These are phyloP conservation scores for Drosophila suzukii DNA, from an alignment of 1,140 invertebrate species.

Conservation along the genomic window DNA sequence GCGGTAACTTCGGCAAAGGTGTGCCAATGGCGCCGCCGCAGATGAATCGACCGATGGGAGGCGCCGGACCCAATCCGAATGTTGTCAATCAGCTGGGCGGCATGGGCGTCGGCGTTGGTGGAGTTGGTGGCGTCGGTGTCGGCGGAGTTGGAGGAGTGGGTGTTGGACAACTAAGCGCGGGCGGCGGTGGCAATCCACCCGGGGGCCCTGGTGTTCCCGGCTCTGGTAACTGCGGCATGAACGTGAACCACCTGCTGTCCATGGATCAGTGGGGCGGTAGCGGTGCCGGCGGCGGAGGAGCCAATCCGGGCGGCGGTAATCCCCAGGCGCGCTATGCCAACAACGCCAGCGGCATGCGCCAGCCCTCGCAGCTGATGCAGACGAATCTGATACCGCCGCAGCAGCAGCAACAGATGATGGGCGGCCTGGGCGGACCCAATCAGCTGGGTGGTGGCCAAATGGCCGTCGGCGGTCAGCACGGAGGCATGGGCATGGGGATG, in stretches of 20 bases:
- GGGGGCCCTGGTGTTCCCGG: constrained; percentile 39
- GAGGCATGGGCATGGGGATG: constrained; percentile 67
- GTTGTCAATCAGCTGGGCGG: constrained; percentile 61
- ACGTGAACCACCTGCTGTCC: constrained; percentile 86
- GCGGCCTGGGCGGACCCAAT: constrained; percentile 57
- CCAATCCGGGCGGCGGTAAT: constrained; percentile 30
- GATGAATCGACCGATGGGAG: constrained; percentile 86
- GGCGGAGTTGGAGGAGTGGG: constrained; percentile 40
- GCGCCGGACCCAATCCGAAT: constrained; percentile 54
- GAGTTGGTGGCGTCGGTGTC: constrained; percentile 33
- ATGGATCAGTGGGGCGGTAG: constrained; percentile 88
- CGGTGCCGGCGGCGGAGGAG: constrained; percentile 38
- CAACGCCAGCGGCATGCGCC: constrained; percentile 83
- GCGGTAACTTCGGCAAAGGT: constrained; percentile 88
- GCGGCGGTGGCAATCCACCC: constrained; percentile 46
- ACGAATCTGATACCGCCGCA: constrained; percentile 81
- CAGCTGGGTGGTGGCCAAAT: constrained; percentile 80
- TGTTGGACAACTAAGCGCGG: constrained; percentile 30
- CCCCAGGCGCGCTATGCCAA: constrained; percentile 63
- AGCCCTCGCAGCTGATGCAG: constrained; percentile 84
- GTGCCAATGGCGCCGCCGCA: constrained; percentile 89
- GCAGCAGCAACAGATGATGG: constrained; percentile 81
- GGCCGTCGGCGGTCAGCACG: constrained; percentile 59
- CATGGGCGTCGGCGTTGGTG: constrained; percentile 61
- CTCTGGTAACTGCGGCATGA: constrained; percentile 56